Evolutionary conservation across 2,888 invertebrate species (phyloP).

Genomic region (Leptinotarsa tumamoca): DNA sequence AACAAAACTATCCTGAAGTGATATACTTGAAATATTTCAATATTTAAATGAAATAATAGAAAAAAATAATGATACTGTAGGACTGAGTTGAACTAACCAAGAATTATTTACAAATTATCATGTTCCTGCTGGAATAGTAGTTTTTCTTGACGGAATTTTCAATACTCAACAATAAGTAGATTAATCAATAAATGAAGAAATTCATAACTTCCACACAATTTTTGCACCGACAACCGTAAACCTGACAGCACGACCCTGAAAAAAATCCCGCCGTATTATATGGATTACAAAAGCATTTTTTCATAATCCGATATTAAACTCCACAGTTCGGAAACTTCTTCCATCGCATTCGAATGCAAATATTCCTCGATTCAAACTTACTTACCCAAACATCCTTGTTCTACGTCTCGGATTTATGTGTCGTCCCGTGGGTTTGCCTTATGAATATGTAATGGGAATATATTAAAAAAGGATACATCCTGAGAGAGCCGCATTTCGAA

Average conservation of each 20-base stretch:
- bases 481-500: slow-evolving; percentile 92
- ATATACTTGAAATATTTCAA: no score
- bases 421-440: slow-evolving; percentile 14
- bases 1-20: no score
- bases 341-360: slow-evolving; percentile 16
- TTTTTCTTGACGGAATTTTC: no score
- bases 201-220: no score
- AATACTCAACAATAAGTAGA: no score
- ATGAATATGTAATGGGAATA: slow-evolving; percentile 37
- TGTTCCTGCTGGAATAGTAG: no score
- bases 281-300: not conserved
- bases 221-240: no score
- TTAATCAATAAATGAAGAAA: no score
- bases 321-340: not conserved
- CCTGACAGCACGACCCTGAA: not conserved
- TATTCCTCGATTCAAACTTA: slow-evolving; percentile 7
- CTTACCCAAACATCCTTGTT: slow-evolving; percentile 20
- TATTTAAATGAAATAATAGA: no score
- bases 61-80: no score
- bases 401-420: slow-evolving; percentile 16
- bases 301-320: slow-evolving; percentile 12
- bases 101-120: no score
- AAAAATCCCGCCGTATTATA: not conserved
- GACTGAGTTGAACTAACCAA: no score
- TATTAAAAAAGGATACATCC: slow-evolving; percentile 89